Conservation (phyloP, 2,113 vertebrate species). For the Morone chrysops region DNA sequence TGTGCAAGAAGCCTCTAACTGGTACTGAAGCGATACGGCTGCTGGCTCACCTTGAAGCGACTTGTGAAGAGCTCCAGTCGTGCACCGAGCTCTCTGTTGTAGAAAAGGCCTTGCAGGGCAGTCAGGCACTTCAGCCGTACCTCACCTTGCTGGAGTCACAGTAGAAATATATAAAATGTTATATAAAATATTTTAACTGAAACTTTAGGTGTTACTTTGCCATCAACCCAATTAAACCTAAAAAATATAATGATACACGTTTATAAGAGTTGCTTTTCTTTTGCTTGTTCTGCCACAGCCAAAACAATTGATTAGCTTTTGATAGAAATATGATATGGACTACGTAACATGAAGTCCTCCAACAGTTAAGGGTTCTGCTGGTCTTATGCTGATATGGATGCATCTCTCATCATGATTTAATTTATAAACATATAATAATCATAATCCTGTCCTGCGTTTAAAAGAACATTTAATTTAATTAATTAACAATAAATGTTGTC, state of each 20-base stretch:
- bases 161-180: neutral
- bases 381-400: neutral
- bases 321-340: neutral
- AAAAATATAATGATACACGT: neutral
- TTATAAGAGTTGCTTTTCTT: neutral
- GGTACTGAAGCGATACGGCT: neutral
- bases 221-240: neutral
- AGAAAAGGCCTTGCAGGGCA: conserved; percentile 94
- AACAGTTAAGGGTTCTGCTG: neutral
- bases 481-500: too few species aligned
- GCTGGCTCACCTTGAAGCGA: conserved; percentile 92
- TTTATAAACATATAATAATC: neutral
- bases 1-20: neutral
- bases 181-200: neutral
- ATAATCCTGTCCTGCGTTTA: neutral
- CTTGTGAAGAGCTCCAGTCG: conserved; percentile 98
- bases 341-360: neutral
- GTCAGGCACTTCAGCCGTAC: conserved; percentile 97
- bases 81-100: conserved; percentile 94
- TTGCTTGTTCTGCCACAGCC: neutral
- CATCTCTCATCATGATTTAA: neutral
- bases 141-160: conserved; percentile 91
- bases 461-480: too few species aligned
- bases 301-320: neutral
- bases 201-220: neutral